Evolutionary conservation across 2,113 vertebrate species (phyloP).

Genomic region (Clarias magur): DNA sequence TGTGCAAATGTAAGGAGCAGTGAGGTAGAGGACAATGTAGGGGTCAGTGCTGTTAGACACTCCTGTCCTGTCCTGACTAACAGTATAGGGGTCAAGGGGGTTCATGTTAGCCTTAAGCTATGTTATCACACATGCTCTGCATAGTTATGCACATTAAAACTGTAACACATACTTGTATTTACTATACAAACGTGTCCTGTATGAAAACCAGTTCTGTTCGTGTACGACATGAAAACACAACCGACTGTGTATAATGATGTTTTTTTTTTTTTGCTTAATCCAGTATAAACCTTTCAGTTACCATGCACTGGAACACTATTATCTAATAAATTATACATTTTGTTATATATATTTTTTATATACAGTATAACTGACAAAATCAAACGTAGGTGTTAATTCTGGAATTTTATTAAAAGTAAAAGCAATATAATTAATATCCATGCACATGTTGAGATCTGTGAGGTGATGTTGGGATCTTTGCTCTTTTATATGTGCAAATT

Average conservation of each 20-base stretch:
- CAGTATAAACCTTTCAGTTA: not conserved
- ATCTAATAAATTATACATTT: not conserved
- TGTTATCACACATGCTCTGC: slow-evolving; percentile 33
- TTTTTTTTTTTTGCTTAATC: not conserved
- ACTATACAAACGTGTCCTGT: slow-evolving; percentile 1
- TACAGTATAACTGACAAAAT: not conserved
- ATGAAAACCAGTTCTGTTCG: slow-evolving; percentile 10
- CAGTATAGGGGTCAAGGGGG: slow-evolving; percentile 33
- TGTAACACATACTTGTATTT: slow-evolving; percentile 6
- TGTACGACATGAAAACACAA: slow-evolving; percentile 13
- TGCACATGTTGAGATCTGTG: not conserved
- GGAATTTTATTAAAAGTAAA: not conserved
- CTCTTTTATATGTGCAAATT: not conserved
- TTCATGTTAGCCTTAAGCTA: slow-evolving; percentile 32
- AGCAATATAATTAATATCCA: not conserved
- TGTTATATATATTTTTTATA: not conserved
- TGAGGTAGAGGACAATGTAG: slow-evolving; percentile 65
- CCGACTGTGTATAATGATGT: not conserved
- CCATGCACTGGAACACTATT: not conserved
- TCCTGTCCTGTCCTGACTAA: slow-evolving; percentile 35
- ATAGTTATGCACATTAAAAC: slow-evolving; percentile 30
- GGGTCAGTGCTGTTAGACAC: slow-evolving; percentile 46
- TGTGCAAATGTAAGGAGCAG: slow-evolving; percentile 63
- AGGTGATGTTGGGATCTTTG: no score
- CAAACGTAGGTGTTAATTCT: not conserved